Evolutionary conservation across 2,888 invertebrate genomes (phyloP).

Genomic region (Eupsilia transversa): DNA sequence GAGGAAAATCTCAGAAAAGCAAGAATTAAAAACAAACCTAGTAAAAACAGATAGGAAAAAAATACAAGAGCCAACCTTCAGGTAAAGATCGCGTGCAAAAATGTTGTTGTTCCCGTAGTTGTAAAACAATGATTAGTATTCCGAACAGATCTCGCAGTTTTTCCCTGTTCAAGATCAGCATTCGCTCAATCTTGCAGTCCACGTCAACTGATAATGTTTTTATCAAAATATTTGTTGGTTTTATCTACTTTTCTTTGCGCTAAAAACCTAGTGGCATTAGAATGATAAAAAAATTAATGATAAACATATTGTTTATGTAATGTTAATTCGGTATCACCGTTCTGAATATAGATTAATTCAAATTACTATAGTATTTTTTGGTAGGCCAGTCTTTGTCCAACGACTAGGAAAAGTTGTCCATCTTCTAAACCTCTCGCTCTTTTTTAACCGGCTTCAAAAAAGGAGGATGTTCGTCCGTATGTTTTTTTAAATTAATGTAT

Average conservation of each 20-base stretch:
- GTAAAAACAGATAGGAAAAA: constrained; percentile 5
- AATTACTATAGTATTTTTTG: background rate
- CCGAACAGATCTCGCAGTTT: constrained; percentile 30
- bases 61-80: constrained; percentile 14
- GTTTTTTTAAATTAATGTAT: no score
- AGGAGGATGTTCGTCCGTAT: no score
- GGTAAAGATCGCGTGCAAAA: constrained; percentile 44
- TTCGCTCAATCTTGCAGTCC: constrained; percentile 29
- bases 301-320: background rate
- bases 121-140: constrained; percentile 45
- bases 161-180: constrained; percentile 52
- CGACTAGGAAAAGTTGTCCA: background rate
- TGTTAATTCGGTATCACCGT: background rate
- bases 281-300: background rate
- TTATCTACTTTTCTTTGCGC: constrained; percentile 33
- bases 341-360: background rate
- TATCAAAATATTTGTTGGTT: constrained; percentile 29
- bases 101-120: constrained; percentile 29
- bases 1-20: constrained; percentile 7
- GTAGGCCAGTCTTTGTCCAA: background rate
- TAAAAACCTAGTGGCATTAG: constrained; percentile 25
- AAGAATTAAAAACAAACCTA: constrained; percentile 26
- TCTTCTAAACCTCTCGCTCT: background rate
- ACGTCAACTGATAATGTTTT: constrained; percentile 45
- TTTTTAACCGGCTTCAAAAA: no score